phyloP scores from a whole-genome alignment of 2,113 vertebrate genomes.

The Erythrolamprus reginae region DNA sequence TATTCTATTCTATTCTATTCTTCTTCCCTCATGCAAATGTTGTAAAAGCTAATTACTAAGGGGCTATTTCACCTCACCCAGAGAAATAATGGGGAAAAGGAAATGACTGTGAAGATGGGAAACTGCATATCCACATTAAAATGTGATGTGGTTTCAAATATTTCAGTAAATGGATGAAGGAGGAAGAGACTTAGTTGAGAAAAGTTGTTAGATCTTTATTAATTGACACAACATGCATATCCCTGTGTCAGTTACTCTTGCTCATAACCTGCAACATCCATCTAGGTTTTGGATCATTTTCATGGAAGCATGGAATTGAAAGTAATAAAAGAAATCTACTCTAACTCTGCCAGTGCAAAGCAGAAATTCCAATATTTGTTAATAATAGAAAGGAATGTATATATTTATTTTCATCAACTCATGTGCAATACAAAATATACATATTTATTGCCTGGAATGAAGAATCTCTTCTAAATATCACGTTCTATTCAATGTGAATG shows the following conservation, averaged over 20 bases:
- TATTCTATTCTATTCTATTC: background rate
- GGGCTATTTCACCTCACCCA: background rate
- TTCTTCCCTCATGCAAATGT: background rate
- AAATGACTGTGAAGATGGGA: background rate
- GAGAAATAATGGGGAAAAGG: background rate
- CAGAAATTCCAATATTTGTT: background rate
- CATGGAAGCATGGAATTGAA: background rate
- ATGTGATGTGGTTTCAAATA: background rate
- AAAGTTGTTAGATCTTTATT: background rate
- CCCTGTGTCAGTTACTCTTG: background rate
- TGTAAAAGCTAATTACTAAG: slow-evolving; percentile 11
- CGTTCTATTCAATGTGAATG: background rate
- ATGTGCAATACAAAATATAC: background rate
- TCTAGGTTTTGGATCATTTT: background rate
- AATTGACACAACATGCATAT: background rate
- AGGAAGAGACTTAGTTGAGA: background rate
- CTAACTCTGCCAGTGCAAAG: background rate
- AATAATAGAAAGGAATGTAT: background rate
- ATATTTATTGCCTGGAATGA: background rate
- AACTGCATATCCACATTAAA: background rate
- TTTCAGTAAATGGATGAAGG: background rate
- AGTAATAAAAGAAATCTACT: background rate
- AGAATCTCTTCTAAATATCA: background rate
- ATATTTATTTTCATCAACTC: background rate
- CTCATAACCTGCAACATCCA: background rate